phyloP scores from a whole-genome alignment of 30 jellyfish, hydroid and myxozoan species.

The Catostylus mosaicus region DNA sequence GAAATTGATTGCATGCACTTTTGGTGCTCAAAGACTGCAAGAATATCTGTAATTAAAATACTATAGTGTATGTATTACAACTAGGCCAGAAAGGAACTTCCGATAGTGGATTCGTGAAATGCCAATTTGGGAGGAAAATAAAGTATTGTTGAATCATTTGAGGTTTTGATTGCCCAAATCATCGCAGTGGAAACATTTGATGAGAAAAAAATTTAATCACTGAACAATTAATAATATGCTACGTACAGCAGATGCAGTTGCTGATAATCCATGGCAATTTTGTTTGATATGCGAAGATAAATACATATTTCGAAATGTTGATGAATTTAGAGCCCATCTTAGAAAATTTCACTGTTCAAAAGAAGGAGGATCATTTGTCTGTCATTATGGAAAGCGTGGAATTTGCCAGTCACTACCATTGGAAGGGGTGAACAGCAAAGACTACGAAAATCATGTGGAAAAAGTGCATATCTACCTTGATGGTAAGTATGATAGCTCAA shows the following conservation, averaged over 20 bases:
- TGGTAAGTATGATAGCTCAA: slow-evolving; percentile 58
- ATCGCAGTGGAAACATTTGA: background rate
- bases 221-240: slow-evolving; percentile 26
- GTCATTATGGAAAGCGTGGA: slow-evolving; percentile 95
- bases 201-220: background rate
- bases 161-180: background rate
- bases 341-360: slow-evolving; percentile 85
- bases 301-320: slow-evolving; percentile 50
- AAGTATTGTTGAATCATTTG: no score
- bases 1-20: no score
- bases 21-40: no score
- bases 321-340: slow-evolving; percentile 83
- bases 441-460: slow-evolving; percentile 92
- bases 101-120: no score
- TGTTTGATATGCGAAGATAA: slow-evolving; percentile 85
- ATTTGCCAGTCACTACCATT: slow-evolving; percentile 97
- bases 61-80: no score
- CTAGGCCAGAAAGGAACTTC: background rate
- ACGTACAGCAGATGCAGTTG: slow-evolving; percentile 96
- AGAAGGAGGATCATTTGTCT: slow-evolving; percentile 98
- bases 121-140: no score
- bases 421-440: slow-evolving; percentile 94
- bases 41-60: no score
- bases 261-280: slow-evolving; percentile 88
- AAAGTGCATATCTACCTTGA: slow-evolving; percentile 82